Base-by-base conservation (phyloP, 2,113 vertebrate genomes). In the Scomber colias region DNA sequence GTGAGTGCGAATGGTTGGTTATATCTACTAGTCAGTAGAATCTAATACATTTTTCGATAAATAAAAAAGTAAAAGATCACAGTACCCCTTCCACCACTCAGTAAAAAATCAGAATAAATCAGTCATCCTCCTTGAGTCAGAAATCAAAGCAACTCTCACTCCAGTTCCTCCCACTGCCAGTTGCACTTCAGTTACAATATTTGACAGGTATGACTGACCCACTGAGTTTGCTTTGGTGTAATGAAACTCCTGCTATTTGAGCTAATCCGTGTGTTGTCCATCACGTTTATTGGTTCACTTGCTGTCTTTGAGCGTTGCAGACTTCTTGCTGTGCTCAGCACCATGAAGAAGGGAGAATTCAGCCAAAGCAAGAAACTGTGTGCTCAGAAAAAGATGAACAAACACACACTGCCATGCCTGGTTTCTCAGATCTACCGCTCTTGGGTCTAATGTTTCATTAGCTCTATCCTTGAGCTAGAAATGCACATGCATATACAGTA, bases 341-440 rank as follows among this genome's bases (percentile, higher is more conserved):
- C 40, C 54, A 21, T 53, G 46, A 71, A 51, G 55, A 72, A 64
- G 73, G 40, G 56, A n/a, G 1, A 59, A 55, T 35, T 59, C 10
- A 75, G 16, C 72, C 62, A 12, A 59, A 48, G 8, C 3, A 12
- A 69, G 51, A 1, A 13, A 6, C 59, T 11, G 9, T 62, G 72
- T 56, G 59, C 64, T 27, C 31, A 17, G 59, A 60, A 81, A 73
- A 71, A 75, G 77, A 90, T 90, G 46, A 83, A 69, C 71, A 75
- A 75, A 66, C 75, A 55, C 62, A 54, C 55, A 24, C 10, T 16
- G 14, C 15, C 60, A 57, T 79, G 46, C 14, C 61, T 45, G 66
- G 17, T 55, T 51, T 45, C 24, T 69, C 62, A 35, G 8, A 78
- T 78, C 50, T 35, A 54, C 55, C 11, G 44, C 74, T 77, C 56